These are phyloP conservation scores for Anoplopoma fimbria DNA, from an alignment of 2,113 vertebrate species.

Conservation along the genomic window DNA sequence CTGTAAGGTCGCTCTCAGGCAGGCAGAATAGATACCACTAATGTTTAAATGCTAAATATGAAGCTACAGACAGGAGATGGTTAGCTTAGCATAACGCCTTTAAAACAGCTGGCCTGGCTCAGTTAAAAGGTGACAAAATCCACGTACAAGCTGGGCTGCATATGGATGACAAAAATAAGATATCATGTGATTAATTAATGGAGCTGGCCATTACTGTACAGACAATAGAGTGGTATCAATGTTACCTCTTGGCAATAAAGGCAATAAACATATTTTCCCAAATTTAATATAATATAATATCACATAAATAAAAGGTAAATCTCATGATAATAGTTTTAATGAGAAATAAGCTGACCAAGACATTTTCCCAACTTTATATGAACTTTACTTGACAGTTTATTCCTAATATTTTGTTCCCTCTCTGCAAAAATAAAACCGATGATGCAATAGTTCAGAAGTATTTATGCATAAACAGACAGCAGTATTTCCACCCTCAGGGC, in stretches of 20 bases:
- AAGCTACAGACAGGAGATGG: neutral
- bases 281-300: neutral
- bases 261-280: neutral
- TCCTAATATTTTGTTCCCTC: neutral
- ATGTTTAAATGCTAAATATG: neutral
- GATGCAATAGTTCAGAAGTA: constrained; percentile 22
- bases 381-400: neutral
- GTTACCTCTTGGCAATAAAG: neutral
- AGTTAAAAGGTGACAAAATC: no score
- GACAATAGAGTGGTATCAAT: neutral
- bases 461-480: neutral
- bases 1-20: neutral
- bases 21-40: neutral
- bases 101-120: neutral
- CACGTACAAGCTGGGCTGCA: neutral
- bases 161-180: neutral
- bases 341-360: neutral
- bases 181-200: neutral
- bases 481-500: neutral
- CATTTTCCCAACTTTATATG: neutral
- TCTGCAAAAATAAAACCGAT: neutral
- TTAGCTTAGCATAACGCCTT: neutral
- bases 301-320: neutral
- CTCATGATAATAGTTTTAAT: no score
- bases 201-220: neutral